Evolutionary conservation across 2,888 invertebrate genomes (phyloP).

Genomic region (Lithophane leautieri): DNA sequence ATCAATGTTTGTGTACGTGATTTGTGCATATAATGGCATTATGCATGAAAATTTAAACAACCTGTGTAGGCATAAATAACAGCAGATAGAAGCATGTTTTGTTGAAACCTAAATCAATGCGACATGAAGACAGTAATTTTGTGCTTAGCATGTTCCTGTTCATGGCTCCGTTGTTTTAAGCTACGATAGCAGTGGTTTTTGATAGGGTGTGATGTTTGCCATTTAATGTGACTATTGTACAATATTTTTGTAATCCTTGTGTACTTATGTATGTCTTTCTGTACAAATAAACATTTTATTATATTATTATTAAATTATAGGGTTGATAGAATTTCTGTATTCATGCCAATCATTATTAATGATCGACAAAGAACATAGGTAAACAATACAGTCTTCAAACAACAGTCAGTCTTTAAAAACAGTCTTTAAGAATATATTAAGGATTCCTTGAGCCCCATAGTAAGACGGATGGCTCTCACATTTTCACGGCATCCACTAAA

Average conservation of each 20-base stretch:
- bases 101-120: background rate
- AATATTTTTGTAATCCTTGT: too few relatives aligned
- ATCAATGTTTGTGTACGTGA: slow-evolving; percentile 24
- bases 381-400: too few relatives aligned
- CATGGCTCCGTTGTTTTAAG: background rate
- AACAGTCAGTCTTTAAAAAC: slow-evolving; percentile 24
- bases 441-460: slow-evolving; percentile 37
- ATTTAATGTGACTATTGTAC: too few relatives aligned
- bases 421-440: slow-evolving; percentile 39
- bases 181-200: background rate
- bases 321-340: background rate
- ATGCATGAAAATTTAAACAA: slow-evolving; percentile 7
- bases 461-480: slow-evolving; percentile 57
- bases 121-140: background rate
- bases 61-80: slow-evolving; percentile 1
- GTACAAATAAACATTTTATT: too few relatives aligned
- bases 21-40: slow-evolving; percentile 8
- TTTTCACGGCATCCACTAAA: slow-evolving; percentile 47
- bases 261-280: too few relatives aligned
- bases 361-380: slow-evolving; percentile 6
- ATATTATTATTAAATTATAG: too few relatives aligned
- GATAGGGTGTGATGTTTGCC: too few relatives aligned
- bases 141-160: background rate
- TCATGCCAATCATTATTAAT: background rate
- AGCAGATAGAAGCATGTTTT: background rate